Evolutionary conservation across 2,797 vertebrate genomes (phyloP), one percentile per base, ranked within the genome.

Genomic region (Clarias fuscus): DNA sequence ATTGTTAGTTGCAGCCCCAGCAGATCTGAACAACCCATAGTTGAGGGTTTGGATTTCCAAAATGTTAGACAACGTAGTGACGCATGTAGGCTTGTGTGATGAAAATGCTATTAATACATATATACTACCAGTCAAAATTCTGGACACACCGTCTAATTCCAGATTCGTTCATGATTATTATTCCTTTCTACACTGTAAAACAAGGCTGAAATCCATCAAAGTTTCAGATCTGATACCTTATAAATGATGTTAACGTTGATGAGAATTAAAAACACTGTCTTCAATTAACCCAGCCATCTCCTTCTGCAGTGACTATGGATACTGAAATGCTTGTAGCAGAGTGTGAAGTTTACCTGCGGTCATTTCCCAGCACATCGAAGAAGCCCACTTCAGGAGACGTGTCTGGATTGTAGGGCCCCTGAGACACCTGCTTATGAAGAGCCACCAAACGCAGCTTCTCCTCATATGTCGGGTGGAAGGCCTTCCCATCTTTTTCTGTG

Each of bases 401-500:
- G 83, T 99, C 98, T 4, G 98, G 97, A 91, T 98, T 99, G 85
- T 97, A 99, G 15, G 98, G 97, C 33, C 98, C 98, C 91, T 97
- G 92, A 8, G 97, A 94, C 91, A 98, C 97, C 91, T 98, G 98
- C 89, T 99, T 99, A 92, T 98, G 96, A 71, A 99, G 94, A 0
- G 98, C 98, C 87, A 99, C 98, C 79, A 99, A 95, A 77, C 97
- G 97, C 62, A 99, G 96, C 89, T 99, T 99, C 93, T 99, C 98
- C 93, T 99, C 98, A 0, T 99, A 99, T 0, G 97, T 98, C 8
- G 98, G 97, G 92, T 99, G 98, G 93, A 99, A 99, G 85, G 98
- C 98, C 94, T 99, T 99, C 43, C 98, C 98, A 92, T 99, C 98
- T 94, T 99, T 99, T 91, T 99, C 98, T 99, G 87, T 24, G 86